Percentiles rank a stretch among this genome's conserved stretches.
Conservation (phyloP, 35 echinoderm and acorn worm species). For the Stichopus chloronotus region DNA sequence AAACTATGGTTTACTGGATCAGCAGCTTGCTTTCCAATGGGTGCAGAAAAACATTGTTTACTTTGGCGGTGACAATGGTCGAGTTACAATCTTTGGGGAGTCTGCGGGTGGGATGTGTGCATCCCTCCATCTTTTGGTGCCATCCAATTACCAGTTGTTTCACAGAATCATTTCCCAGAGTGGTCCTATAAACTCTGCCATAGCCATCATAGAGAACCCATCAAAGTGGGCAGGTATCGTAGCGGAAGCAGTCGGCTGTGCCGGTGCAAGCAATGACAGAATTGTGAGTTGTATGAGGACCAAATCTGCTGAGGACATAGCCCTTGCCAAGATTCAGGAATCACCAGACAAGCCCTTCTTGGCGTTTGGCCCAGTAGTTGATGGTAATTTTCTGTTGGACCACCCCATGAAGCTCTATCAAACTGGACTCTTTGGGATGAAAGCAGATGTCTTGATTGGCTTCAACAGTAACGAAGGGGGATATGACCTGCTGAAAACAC, state of each 20-base stretch:
- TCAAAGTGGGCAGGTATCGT: constrained; percentile 65
- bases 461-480: constrained; percentile 88
- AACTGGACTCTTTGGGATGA: constrained; percentile 23
- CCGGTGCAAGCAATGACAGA: constrained; percentile 1
- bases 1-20: constrained; percentile 92
- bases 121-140: constrained; percentile 63
- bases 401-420: constrained; percentile 67
- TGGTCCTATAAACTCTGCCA: constrained; percentile 64
- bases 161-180: constrained; percentile 77
- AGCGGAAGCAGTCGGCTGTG: constrained; percentile 66
- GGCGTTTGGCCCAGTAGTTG: constrained; percentile 82
- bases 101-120: constrained; percentile 84
- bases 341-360: constrained; percentile 55
- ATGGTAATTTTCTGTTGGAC: constrained; percentile 69
- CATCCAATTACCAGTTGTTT: constrained; percentile 67
- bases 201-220: constrained; percentile 66
- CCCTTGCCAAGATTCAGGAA: constrained; percentile 45
- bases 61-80: constrained; percentile 82
- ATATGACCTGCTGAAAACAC: constrained; percentile 47
- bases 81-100: constrained; percentile 85
- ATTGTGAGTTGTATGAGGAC: constrained; percentile 70
- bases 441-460: constrained; percentile 76
- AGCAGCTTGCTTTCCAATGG: constrained; percentile 79
- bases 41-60: constrained; percentile 77
- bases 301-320: constrained; percentile 79